A percentile compares a stretch with the other conserved stretches of the same genome.
phyloP scores from a whole-genome alignment of 2,113 vertebrate genomes.

The Merops nubicus region DNA sequence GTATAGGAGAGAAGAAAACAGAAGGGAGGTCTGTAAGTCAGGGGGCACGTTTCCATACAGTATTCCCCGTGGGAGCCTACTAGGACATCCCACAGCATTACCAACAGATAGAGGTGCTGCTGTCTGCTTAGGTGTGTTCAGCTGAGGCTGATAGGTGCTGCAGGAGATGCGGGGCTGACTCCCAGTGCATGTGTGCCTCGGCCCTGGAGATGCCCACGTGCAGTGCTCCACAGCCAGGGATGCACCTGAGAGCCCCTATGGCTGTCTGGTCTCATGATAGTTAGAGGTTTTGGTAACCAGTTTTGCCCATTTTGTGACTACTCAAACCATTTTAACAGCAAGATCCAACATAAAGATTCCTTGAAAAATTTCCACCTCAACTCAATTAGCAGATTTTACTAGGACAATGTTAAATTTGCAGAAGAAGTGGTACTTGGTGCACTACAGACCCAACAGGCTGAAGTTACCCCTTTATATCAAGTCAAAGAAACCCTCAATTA shows the following conservation, averaged over 20 bases:
- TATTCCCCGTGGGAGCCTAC: background rate
- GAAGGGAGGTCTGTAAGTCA: background rate
- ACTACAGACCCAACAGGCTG: conserved; percentile 9
- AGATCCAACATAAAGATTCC: background rate
- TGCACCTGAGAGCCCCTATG: fast-evolving
- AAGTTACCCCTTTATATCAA: conserved; percentile 12
- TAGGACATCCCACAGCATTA: background rate
- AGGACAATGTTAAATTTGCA: conserved; percentile 14
- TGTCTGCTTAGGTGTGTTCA: background rate
- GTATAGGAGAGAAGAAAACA: background rate
- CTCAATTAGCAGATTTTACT: background rate
- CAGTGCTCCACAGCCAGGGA: background rate
- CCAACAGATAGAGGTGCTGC: background rate
- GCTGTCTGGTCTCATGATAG: background rate
- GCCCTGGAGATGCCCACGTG: background rate
- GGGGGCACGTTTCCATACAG: background rate
- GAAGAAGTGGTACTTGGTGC: background rate
- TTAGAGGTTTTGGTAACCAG: background rate
- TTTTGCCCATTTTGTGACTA: background rate
- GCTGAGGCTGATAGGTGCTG: background rate
- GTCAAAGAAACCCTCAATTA: conserved; percentile 54
- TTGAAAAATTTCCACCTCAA: background rate
- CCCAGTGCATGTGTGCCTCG: fast-evolving
- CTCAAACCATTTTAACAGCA: background rate
- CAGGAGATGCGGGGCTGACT: background rate